A percentile compares a stretch with the other conserved stretches of the same genome.
Evolutionary conservation across 2,113 vertebrate species (phyloP).

Genomic region (Camelus dromedarius): DNA sequence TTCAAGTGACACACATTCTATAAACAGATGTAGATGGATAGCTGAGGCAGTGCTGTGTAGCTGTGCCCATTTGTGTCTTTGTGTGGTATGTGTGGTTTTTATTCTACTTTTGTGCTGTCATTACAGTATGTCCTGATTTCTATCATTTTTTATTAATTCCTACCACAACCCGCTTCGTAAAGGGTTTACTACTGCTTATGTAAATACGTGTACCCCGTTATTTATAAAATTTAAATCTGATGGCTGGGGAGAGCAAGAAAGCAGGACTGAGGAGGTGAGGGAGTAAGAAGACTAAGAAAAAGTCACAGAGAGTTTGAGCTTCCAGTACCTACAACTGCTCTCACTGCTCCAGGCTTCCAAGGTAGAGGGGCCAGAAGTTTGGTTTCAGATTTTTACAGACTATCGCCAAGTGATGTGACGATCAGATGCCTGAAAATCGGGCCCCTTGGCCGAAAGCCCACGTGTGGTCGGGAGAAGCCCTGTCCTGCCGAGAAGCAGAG

Average conservation of each 20-base stretch:
- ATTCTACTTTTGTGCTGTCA: not conserved
- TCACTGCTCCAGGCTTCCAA: too few species aligned
- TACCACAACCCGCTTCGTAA: not conserved
- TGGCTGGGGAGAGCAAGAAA: not conserved
- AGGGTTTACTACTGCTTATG: not conserved
- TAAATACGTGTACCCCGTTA: not conserved
- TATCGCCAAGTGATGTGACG: not conserved
- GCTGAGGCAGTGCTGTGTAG: fast-evolving
- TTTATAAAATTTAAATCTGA: not conserved
- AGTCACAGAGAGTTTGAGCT: not conserved
- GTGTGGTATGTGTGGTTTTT: too few species aligned
- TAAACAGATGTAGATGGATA: too few species aligned
- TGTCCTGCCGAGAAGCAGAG: fast-evolving
- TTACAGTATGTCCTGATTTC: not conserved
- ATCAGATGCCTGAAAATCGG: not conserved
- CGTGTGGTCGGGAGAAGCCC: fast-evolving
- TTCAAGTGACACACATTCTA: not conserved
- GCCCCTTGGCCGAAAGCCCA: fast-evolving
- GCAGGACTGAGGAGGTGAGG: fast-evolving
- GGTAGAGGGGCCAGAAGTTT: fast-evolving
- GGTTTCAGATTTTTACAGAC: not conserved
- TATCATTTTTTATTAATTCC: not conserved
- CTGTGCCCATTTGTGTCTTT: fast-evolving
- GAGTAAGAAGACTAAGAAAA: fast-evolving
- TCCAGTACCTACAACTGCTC: fast-evolving